Evolutionary conservation across 2,888 invertebrate genomes (phyloP).

Genomic region (Agonopterix subpropinquella): DNA sequence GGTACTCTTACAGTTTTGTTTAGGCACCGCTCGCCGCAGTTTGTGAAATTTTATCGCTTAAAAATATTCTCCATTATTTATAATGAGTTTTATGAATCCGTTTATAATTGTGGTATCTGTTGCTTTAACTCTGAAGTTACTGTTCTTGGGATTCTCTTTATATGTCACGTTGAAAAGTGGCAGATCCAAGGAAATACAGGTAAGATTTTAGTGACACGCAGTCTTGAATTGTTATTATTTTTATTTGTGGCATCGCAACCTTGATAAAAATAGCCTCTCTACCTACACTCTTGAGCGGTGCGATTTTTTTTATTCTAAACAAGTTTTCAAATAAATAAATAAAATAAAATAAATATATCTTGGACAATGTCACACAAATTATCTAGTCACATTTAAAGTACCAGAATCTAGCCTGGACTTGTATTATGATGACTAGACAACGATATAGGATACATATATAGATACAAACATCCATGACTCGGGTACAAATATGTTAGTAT

Average conservation of each 20-base stretch:
- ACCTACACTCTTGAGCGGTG: too few relatives aligned
- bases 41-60: constrained; percentile 1
- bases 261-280: not conserved
- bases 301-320: too few relatives aligned
- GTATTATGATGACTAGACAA: too few relatives aligned
- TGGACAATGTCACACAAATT: too few relatives aligned
- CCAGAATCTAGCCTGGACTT: too few relatives aligned
- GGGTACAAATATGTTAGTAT: too few relatives aligned
- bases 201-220: constrained; percentile 20
- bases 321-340: too few relatives aligned
- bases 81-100: constrained; percentile 48
- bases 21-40: constrained; percentile 22
- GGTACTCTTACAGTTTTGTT: constrained; percentile 43
- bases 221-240: too few relatives aligned
- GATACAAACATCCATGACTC: too few relatives aligned
- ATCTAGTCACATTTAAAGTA: too few relatives aligned
- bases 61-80: constrained; percentile 5
- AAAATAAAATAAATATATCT: too few relatives aligned
- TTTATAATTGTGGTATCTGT: constrained; percentile 62
- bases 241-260: not conserved
- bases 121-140: constrained; percentile 54
- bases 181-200: constrained; percentile 26
- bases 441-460: too few relatives aligned
- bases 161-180: constrained; percentile 49
- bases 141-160: constrained; percentile 61